Conservation (phyloP, 2,113 vertebrate species). For the Brachyistius frenatus region DNA sequence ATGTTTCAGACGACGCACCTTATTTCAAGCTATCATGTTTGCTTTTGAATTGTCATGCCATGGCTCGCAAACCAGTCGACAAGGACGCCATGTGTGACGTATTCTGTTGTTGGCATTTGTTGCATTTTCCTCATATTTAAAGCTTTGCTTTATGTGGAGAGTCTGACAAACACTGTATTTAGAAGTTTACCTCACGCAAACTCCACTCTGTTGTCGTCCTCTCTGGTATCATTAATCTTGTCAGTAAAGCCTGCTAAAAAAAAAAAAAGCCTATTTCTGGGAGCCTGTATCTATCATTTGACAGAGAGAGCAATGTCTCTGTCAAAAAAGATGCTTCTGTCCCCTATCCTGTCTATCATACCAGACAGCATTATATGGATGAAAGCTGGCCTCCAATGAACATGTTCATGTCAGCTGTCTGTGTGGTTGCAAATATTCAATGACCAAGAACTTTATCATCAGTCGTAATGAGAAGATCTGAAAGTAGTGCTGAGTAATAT, state of each 20-base stretch:
- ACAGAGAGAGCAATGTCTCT: constrained; percentile 21
- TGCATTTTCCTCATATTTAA: neutral
- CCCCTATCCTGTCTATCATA: constrained; percentile 44
- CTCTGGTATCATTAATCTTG: constrained; percentile 42
- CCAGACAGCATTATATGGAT: constrained; percentile 30
- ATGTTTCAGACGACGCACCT: neutral
- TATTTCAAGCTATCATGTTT: neutral
- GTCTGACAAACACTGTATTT: neutral
- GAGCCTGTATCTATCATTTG: constrained; percentile 17
- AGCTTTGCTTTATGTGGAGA: neutral
- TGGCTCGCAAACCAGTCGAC: neutral
- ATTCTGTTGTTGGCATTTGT: neutral
- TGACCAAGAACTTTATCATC: neutral
- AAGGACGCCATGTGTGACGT: neutral
- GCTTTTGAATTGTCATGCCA: neutral
- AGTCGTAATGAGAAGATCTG: neutral
- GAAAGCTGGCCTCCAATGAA: constrained; percentile 6
- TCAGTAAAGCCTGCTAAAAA: neutral
- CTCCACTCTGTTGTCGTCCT: constrained; percentile 23
- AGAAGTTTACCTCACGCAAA: constrained; percentile 3
- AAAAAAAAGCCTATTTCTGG: constrained; percentile 22
- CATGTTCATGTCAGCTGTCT: constrained; percentile 8
- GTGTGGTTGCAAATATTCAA: no score
- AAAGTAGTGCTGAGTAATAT: no score
- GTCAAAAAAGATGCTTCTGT: constrained; percentile 23